These are phyloP conservation scores for Helicoverpa zea DNA, from an alignment of 1,140 invertebrate species.

Conservation along the genomic window DNA sequence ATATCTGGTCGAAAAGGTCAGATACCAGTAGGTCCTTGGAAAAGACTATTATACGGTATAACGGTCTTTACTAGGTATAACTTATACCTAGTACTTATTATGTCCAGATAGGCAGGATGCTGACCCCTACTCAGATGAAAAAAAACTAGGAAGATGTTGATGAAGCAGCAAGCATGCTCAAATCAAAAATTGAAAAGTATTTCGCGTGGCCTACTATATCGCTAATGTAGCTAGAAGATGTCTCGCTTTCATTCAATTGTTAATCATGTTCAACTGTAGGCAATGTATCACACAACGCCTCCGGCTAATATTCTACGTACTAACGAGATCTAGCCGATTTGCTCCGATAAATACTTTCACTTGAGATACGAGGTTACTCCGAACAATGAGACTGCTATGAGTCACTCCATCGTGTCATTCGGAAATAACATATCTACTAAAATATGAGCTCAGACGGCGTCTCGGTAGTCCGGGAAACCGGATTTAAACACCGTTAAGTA, in stretches of 20 bases:
- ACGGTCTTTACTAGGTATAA: too few species aligned
- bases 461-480: constrained; percentile 64
- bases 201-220: too few species aligned
- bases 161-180: too few species aligned
- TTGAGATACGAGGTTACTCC: constrained; percentile 63
- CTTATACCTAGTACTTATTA: too few species aligned
- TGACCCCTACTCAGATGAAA: too few species aligned
- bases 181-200: too few species aligned
- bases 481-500: constrained; percentile 74
- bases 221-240: not conserved
- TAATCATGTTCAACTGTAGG: not conserved
- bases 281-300: constrained; percentile 21
- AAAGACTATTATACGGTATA: too few species aligned
- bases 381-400: constrained; percentile 60
- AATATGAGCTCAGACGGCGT: constrained; percentile 48
- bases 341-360: constrained; percentile 70
- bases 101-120: too few species aligned
- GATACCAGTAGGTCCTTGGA: too few species aligned
- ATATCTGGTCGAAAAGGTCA: too few species aligned
- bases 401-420: constrained; percentile 54
- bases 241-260: constrained; percentile 32
- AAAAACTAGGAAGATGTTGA: too few species aligned
- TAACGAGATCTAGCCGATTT: constrained; percentile 62
- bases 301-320: constrained; percentile 47
- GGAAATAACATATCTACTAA: constrained; percentile 36